These are phyloP conservation scores for Pseudobourletiella spinata DNA, from an alignment of 1,140 invertebrate species.

Conservation along the genomic window DNA sequence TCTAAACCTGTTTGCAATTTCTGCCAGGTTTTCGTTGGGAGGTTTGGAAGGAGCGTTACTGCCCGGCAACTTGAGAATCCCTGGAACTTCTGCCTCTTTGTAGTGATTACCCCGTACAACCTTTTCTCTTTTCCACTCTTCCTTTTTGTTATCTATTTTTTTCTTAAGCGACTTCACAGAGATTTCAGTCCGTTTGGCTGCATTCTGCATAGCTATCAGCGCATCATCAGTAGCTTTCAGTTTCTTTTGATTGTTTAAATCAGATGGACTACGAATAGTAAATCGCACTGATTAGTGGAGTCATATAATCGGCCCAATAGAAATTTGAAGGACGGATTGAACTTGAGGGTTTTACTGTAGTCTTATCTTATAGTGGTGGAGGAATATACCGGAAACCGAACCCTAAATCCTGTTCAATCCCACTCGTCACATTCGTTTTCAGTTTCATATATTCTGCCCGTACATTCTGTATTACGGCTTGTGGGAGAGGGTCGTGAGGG, in stretches of 20 bases:
- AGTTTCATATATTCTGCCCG: background rate
- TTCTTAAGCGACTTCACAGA: background rate
- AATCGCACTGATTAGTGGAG: no score
- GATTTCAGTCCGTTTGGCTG: background rate
- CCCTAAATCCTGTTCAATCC: background rate
- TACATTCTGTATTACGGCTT: background rate
- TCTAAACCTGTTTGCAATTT: background rate
- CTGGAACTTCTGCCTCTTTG: background rate
- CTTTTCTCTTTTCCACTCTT: background rate
- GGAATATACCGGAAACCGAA: background rate
- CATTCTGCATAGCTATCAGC: background rate
- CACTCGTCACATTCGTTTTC: background rate
- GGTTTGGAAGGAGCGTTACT: background rate
- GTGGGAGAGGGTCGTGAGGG: background rate
- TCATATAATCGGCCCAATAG: no score
- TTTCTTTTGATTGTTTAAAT: no score
- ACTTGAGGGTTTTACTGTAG: no score
- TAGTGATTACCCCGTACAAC: conserved; percentile 1
- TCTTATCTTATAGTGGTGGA: no score
- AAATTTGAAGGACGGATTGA: no score
- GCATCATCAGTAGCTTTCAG: no score
- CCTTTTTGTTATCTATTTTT: conserved; percentile 1
- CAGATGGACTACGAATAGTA: no score
- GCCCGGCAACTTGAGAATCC: no score
- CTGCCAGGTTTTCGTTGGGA: background rate